A percentile compares a stretch with the other conserved stretches of the same genome.
Evolutionary conservation across 1,140 invertebrate species (phyloP).

Genomic region (Agrilus planipennis): DNA sequence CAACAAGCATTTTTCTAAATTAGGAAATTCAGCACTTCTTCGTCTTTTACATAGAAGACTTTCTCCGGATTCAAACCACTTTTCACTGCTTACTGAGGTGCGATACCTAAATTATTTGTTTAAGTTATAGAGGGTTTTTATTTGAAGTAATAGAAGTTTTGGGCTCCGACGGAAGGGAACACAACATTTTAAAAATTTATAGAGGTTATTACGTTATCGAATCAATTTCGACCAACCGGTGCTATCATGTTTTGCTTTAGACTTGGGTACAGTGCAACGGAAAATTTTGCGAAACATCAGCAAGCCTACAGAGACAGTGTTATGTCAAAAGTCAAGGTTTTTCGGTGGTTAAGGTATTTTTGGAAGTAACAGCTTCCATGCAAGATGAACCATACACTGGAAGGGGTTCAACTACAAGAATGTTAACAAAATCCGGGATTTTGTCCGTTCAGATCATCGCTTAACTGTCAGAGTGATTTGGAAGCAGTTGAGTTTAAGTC

Average conservation of each 20-base stretch:
- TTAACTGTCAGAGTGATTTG: background rate
- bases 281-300: constrained; percentile 15
- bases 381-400: background rate
- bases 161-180: no score
- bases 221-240: constrained; percentile 15
- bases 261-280: constrained; percentile 13
- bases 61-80: no score
- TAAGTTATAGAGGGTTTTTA: no score
- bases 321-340: background rate
- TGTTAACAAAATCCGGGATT: background rate
- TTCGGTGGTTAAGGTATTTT: background rate
- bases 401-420: background rate
- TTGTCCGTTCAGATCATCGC: background rate
- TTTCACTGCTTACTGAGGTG: no score
- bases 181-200: no score
- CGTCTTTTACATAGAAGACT: no score
- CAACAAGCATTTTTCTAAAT: no score
- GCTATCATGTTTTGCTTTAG: constrained; percentile 21
- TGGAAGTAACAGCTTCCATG: background rate
- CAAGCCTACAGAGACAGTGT: constrained; percentile 11
- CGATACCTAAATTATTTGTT: no score
- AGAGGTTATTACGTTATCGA: no score
- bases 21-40: no score
- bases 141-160: no score
- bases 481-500: background rate